phyloP scores from a whole-genome alignment of 2,113 vertebrate species.

The Ascaphus truei region DNA sequence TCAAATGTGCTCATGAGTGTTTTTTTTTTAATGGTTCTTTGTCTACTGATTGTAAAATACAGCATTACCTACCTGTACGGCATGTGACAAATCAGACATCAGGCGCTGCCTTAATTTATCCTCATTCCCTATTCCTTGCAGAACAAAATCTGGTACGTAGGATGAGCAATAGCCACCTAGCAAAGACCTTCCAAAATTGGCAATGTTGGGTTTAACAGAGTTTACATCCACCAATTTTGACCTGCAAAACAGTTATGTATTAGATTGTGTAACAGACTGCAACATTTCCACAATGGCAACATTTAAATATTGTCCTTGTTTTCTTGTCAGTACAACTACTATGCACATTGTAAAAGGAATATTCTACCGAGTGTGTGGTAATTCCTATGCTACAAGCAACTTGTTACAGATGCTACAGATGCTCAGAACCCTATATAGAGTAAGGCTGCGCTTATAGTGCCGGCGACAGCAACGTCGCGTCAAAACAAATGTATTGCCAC shows the following conservation, averaged over 20 bases:
- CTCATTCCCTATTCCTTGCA: slow-evolving; percentile 90
- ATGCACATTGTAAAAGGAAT: slow-evolving; percentile 10
- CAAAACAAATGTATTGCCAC: no score
- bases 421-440: no score
- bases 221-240: slow-evolving; percentile 88
- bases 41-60: no score
- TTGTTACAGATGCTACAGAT: no score
- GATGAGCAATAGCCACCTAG: slow-evolving; percentile 93
- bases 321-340: slow-evolving; percentile 1
- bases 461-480: no score
- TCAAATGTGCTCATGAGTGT: no score
- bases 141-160: slow-evolving; percentile 95
- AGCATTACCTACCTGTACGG: slow-evolving; percentile 84
- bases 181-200: slow-evolving; percentile 93
- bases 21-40: no score
- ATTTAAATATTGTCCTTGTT: slow-evolving; percentile 4
- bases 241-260: slow-evolving; percentile 56
- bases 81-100: slow-evolving; percentile 83
- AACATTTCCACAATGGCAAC: no score
- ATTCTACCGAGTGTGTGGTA: no score
- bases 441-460: no score
- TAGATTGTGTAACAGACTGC: no score
- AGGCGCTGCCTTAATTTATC: slow-evolving; percentile 89
- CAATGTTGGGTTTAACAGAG: slow-evolving; percentile 87
- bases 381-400: no score